Percentiles rank a stretch among this genome's conserved stretches.
Evolutionary conservation across 1,140 invertebrate species (phyloP).

Genomic region (Myzus persicae): DNA sequence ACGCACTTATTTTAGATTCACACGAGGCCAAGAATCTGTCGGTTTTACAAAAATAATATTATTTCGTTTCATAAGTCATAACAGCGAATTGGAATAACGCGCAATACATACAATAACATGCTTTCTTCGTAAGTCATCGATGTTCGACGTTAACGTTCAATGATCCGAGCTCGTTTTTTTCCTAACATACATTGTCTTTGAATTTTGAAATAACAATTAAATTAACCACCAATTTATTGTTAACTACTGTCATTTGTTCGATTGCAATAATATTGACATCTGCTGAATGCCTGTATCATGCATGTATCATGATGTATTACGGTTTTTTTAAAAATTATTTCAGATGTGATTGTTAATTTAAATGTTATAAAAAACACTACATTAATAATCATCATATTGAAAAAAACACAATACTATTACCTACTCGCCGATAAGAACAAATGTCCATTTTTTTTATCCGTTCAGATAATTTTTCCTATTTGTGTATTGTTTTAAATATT

Average conservation of each 20-base stretch:
- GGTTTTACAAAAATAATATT: conserved; percentile 8
- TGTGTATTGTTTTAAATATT: background rate
- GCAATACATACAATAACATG: background rate
- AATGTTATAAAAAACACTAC: too few species aligned
- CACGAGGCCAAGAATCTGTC: background rate
- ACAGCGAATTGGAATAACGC: background rate
- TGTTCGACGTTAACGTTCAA: background rate
- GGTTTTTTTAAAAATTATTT: background rate
- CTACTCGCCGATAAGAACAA: background rate
- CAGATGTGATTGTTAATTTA: background rate
- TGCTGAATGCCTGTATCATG: background rate
- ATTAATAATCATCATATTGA: background rate
- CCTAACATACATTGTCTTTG: background rate
- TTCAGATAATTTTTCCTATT: background rate
- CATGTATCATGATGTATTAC: background rate
- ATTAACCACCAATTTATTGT: background rate
- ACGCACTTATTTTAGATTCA: conserved; percentile 4
- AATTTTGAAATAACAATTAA: background rate
- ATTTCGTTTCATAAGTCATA: background rate
- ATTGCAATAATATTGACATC: background rate
- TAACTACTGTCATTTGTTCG: background rate
- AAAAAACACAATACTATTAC: background rate
- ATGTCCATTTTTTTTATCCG: background rate
- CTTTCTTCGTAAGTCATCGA: background rate
- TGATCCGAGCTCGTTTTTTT: background rate